Conservation (phyloP, 2,113 vertebrate genomes). For the Phyllopteryx taeniolatus region DNA sequence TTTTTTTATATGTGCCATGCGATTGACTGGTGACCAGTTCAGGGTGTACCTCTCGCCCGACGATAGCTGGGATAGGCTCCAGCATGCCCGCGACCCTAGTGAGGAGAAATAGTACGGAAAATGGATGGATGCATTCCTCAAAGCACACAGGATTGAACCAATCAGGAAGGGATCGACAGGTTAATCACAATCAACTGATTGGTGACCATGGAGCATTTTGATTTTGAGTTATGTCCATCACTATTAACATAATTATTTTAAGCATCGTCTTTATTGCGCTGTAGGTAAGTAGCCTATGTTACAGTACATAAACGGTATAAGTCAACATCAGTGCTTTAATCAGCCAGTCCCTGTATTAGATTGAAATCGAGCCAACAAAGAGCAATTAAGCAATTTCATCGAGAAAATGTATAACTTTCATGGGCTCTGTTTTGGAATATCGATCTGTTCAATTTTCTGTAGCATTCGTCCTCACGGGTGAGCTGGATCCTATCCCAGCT, state of each 20-base stretch:
- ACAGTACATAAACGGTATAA: background rate
- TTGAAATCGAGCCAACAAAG: background rate
- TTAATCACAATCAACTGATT: background rate
- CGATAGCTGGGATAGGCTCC: no score
- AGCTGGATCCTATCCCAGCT: background rate
- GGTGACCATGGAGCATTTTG: background rate
- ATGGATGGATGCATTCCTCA: no score
- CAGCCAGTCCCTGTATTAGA: background rate
- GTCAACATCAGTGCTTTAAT: constrained; percentile 3
- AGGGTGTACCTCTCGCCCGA: no score
- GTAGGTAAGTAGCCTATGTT: background rate
- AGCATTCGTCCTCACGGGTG: background rate
- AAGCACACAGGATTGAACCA: background rate
- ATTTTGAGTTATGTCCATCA: background rate
- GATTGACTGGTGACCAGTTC: no score
- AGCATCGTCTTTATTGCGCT: background rate
- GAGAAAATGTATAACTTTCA: background rate
- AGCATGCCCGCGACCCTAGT: no score
- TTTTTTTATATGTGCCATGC: no score
- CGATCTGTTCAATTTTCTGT: background rate
- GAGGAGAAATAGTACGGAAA: no score
- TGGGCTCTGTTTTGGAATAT: background rate
- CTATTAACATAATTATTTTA: background rate
- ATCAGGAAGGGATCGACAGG: background rate
- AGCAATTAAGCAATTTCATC: constrained; percentile 4